Evolutionary conservation across 1,140 invertebrate species (phyloP), one percentile per base, ranked within the genome.

Genomic region (Lucilia sericata): DNA sequence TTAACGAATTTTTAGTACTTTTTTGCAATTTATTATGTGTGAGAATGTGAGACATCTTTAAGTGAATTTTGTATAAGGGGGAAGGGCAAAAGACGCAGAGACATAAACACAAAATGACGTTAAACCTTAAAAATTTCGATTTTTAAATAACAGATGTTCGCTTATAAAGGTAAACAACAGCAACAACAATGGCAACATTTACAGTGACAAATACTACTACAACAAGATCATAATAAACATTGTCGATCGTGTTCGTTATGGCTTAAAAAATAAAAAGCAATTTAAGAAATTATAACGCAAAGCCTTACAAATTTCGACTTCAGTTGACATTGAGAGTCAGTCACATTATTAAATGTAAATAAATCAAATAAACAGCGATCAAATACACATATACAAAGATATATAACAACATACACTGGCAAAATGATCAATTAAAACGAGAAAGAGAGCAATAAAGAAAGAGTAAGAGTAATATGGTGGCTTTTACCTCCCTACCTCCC

Each of bases 281-380:
- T 42, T 42, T 78, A 78, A 80, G 47, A 80, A 80, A 80, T 42
- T 78, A 78, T 78, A 70, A 25, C 65, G 76, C 42, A 80, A 70
- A 80, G 76, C 76, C 76, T 80, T 80, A 80, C 76, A 80, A 30
- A 80, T 80, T 80, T n/a, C 76, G 76, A 76, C 42, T 80, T 80
- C 55, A 60, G 42, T 80, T 80, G 76, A 80, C 76, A 80, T 80
- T 80, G 76, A 80, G 76, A 51, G 42, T 80, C 9, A n/a, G 34
- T 17, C 14, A 19, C 36, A 80, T 34, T 5, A 5, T 76, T 76
- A 36, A 17, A 34, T 75, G 17, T 75, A 17, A 19, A 76, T 36
- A 76, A 76, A 76, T 36, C 34, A 36, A 34, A 36, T 76, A 17
- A 2, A 36, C 9, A 75, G 25, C 3, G 25, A 30, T 25, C 10